Base-by-base conservation (phyloP, 2,797 vertebrate species). In the Scarus forsteni region DNA sequence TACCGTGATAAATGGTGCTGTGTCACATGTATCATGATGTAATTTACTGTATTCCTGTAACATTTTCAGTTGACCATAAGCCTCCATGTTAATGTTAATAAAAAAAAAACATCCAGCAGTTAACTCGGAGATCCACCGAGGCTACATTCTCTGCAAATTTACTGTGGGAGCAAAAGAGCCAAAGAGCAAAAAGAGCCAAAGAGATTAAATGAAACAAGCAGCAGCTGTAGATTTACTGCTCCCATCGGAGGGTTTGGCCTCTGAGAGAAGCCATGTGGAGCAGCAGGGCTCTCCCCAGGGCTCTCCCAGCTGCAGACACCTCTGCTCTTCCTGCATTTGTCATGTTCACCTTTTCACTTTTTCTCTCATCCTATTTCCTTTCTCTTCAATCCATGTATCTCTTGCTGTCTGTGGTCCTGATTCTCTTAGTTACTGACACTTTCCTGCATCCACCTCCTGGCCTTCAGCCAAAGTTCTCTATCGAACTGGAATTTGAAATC, bases 261-360 rank as follows among this genome's bases (percentile, higher is more conserved):
- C 72, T 76, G 75, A 89, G 83, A 82, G 85, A 87, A 87, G 83
- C 72, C 79, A 86, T 85, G 86, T 87, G 75, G 66, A 88, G 76
- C 71, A 68, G 80, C 60, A 49, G 55, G 66, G 75, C 57, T 81
- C 68, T 94, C 93, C 92, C 94, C 45, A 73, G 93, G 91, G 93
- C 75, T 80, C 77, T 73, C 84, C 40, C 35, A 89, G 80, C 92
- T 92, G 89, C 94, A 93, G 90, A 91, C 85, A 65, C 67, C 81
- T 83, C 80, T 69, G 48, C 92, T 88, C 86, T 75, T 18, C 84
- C 79, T 84, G 84, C 66, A 43, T 44, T 56, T 56, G 58, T 80
- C 60, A 46, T 52, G 19, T 61, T 76, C 54, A 12, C 19, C 39
- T 73, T 44, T 36, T 73, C 40, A 10, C 27, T 27, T 12, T 27